phyloP scores from a whole-genome alignment of 37 sponge, comb jelly and placozoan species.

The Aphrocallistes beatrix region DNA sequence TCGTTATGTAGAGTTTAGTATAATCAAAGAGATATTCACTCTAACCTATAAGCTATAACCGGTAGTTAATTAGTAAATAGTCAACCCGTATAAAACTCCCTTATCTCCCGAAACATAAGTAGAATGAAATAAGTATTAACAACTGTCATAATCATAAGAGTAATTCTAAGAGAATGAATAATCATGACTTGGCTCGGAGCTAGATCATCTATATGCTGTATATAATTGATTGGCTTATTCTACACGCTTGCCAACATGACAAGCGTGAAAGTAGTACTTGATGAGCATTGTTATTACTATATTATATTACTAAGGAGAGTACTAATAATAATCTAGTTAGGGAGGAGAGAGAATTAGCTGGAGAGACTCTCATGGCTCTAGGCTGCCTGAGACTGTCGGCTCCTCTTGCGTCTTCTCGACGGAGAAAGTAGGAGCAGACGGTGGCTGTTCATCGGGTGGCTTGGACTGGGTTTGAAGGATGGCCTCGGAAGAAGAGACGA shows the following conservation, averaged over 20 bases:
- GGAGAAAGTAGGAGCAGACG: background rate
- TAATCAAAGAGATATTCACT: no score
- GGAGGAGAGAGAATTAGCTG: background rate
- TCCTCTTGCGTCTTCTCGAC: no score
- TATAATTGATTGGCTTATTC: background rate
- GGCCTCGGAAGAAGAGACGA: background rate
- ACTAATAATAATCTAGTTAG: background rate
- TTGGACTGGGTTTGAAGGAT: background rate
- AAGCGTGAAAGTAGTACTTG: background rate
- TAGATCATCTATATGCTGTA: constrained; percentile 9
- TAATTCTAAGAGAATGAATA: background rate
- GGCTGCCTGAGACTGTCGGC: no score
- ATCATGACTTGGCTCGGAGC: constrained; percentile 17
- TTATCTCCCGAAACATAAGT: no score
- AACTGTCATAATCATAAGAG: background rate
- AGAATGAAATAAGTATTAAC: no score
- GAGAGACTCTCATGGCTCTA: background rate
- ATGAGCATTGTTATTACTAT: constrained; percentile 1
- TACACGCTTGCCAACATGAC: background rate
- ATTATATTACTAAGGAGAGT: constrained; percentile 17
- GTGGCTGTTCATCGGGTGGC: background rate
- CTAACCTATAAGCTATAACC: no score
- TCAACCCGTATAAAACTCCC: no score
- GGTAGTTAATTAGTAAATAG: no score
- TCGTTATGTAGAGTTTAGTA: no score